Base-by-base conservation (phyloP, 2,888 invertebrate species). In the Acholoe squamosa region DNA sequence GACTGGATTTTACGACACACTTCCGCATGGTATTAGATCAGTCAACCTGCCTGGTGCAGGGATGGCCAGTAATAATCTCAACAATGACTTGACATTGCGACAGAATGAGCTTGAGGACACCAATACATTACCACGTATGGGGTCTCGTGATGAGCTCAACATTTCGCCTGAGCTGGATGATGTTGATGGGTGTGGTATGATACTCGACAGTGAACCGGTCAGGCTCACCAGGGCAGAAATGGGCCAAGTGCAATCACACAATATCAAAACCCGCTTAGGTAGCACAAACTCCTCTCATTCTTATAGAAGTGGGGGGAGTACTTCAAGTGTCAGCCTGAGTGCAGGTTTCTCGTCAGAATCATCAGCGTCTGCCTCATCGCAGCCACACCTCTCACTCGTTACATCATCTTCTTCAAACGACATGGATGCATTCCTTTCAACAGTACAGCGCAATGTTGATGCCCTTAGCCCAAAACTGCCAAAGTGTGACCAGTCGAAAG, bases 401-500 rank as follows among this genome's bases (percentile, higher is more conserved):
- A 86, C 86, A 12, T 86, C 86, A 12, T 54, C 52, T 54, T 86
- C 86, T 19, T 86, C 86, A 14, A 86, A 86, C 56, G 86, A 56
- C 52, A 22, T 86, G 56, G 86, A 86, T 31, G 31, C n/a, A 7
- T 86, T 86, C 54, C 86, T 86, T n/a, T 86, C 86, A 22, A 54
- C 90, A 1, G 90, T 91, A 5, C 91, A 89, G 34, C 51, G 52
- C 7, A 76, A 77, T 51, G 91, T 89, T 25, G 90, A 90, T 25
- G 61, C 67, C 14, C 89, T 91, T 25, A 89, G 91, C 80, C 91
- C 91, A 22, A 91, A 91, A 33, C 91, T 89, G 34, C 31, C 76
- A 12, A 89, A 86, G 34, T 90, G 71, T 71, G 90, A 90, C 33
- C 43, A n/a, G 33, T 31, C 43, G 19, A 54, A 52, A n/a, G 89